phyloP scores from a whole-genome alignment of 2,797 vertebrate genomes.

The Champsocephalus gunnari region DNA sequence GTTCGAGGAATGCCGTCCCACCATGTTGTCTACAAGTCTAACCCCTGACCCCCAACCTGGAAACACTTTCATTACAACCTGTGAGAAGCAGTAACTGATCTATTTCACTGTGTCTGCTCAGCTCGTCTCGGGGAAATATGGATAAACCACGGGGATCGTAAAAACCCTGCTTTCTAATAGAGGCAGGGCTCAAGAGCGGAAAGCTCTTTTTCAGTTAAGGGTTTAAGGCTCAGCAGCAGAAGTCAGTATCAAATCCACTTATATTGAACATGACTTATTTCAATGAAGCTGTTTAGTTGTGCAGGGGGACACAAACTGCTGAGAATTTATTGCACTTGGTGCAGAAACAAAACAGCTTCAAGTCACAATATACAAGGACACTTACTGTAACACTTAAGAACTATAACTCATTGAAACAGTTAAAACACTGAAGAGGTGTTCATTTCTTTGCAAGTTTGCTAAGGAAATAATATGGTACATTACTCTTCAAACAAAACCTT shows the following conservation, averaged over 20 bases:
- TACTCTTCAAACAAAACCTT: constrained; percentile 1
- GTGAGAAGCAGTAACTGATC: constrained; percentile 16
- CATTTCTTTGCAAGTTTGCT: background rate
- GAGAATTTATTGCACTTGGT: background rate
- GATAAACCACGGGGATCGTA: constrained; percentile 28
- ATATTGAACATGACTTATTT: background rate
- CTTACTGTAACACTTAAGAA: background rate
- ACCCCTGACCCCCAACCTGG: constrained; percentile 44
- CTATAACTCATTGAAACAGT: background rate
- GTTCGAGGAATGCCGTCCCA: constrained; percentile 48
- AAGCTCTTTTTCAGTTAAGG: background rate
- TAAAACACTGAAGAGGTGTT: background rate
- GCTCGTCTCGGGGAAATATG: constrained; percentile 44
- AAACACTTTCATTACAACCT: constrained; percentile 49
- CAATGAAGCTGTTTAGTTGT: background rate
- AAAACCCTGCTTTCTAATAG: constrained; percentile 37
- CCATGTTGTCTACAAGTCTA: constrained; percentile 34
- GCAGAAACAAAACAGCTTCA: background rate
- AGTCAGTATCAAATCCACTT: background rate
- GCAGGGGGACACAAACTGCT: background rate
- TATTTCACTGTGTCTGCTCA: constrained; percentile 38
- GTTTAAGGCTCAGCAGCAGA: background rate
- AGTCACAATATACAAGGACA: background rate
- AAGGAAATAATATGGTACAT: background rate
- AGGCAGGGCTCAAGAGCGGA: background rate